Evolutionary conservation across 2,888 invertebrate genomes (phyloP).

Genomic region (Sesamia inferens): DNA sequence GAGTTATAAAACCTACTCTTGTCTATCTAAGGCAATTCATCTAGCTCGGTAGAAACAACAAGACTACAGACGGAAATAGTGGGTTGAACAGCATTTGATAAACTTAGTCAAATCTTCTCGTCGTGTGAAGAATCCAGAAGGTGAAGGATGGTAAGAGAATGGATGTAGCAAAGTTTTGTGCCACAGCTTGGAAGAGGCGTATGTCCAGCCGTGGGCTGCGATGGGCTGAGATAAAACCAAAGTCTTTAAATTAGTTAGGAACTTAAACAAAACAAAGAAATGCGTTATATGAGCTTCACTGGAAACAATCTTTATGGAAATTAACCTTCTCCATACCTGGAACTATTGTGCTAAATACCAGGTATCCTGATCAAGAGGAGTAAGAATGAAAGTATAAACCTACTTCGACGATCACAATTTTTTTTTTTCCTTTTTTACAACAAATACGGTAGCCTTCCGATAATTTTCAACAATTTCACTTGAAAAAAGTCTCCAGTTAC

Average conservation of each 20-base stretch:
- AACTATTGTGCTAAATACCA: too few relatives aligned
- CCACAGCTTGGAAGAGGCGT: not conserved
- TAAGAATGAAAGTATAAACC: not conserved
- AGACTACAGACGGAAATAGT: not conserved
- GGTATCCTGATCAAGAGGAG: not conserved
- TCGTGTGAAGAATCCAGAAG: not conserved
- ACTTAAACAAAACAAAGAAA: too few relatives aligned
- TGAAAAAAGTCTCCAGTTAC: slow-evolving; percentile 21
- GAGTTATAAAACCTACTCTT: not conserved
- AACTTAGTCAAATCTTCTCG: not conserved
- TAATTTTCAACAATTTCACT: slow-evolving; percentile 6
- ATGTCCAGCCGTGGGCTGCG: not conserved
- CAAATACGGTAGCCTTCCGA: not conserved
- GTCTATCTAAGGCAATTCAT: not conserved
- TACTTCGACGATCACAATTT: not conserved
- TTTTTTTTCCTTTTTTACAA: not conserved
- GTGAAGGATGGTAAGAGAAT: not conserved
- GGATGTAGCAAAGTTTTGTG: not conserved
- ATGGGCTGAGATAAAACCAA: not conserved
- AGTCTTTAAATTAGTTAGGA: too few relatives aligned
- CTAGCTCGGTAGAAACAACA: not conserved
- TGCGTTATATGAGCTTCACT: not conserved
- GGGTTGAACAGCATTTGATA: not conserved
- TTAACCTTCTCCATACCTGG: not conserved
- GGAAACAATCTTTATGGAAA: not conserved